Conservation (phyloP, 2,113 vertebrate genomes). For the Xenopus borealis region DNA sequence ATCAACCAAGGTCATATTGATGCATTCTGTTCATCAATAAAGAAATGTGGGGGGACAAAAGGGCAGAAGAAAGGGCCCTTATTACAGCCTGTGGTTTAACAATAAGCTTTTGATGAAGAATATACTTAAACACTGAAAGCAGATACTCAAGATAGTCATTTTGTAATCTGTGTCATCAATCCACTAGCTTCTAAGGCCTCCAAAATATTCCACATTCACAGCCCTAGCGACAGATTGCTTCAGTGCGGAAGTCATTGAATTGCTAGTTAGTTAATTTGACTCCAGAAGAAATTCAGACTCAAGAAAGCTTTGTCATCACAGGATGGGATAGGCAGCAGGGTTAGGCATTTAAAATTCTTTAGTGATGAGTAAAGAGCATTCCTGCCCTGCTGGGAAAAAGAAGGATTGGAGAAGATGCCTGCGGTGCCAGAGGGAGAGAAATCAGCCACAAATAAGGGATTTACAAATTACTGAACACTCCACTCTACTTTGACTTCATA, state of each 20-base stretch:
- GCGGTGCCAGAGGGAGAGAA: constrained; percentile 36
- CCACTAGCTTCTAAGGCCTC: neutral
- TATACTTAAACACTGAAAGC: neutral
- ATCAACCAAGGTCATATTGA: too few relatives aligned
- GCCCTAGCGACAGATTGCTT: constrained; percentile 31
- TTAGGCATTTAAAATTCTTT: constrained; percentile 44
- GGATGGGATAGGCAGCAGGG: constrained; percentile 37
- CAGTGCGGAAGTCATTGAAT: constrained; percentile 44
- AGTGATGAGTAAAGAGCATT: constrained; percentile 45
- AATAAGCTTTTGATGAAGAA: neutral
- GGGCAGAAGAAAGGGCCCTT: too few relatives aligned
- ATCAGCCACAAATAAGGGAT: constrained; percentile 45
- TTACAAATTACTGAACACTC: constrained; percentile 45
- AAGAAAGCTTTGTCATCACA: constrained; percentile 46
- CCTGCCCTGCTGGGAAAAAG: constrained; percentile 44
- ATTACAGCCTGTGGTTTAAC: neutral
- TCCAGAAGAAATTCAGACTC: constrained; percentile 23
- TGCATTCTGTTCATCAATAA: too few relatives aligned
- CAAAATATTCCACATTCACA: constrained; percentile 21
- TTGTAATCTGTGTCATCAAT: constrained; percentile 2
- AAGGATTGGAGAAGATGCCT: constrained; percentile 43
- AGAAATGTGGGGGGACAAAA: too few relatives aligned
- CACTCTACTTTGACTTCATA: constrained; percentile 51
- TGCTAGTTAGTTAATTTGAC: constrained; percentile 41
- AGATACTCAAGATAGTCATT: neutral